Conservation (phyloP, 1,140 invertebrate species). For the Condylostylus longicornis region DNA sequence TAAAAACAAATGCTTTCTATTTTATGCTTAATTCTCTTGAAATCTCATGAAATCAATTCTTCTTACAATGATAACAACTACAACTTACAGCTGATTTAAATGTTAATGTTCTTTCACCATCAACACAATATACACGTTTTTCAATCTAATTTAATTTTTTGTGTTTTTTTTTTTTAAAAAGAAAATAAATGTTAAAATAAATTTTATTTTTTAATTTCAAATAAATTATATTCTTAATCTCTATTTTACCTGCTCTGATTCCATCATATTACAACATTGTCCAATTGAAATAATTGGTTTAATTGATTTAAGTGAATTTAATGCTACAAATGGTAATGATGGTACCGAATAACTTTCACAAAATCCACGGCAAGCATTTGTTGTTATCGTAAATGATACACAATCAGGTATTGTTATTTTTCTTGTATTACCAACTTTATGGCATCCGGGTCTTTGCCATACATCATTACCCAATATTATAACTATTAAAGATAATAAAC, state of each 20-base stretch:
- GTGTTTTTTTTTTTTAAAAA: background rate
- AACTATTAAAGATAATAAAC: no score
- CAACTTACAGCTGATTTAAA: constrained; percentile 75
- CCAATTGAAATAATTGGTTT: constrained; percentile 65
- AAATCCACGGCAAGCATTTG: constrained; percentile 73
- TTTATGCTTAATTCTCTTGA: no score
- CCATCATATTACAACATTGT: constrained; percentile 79
- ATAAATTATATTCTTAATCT: background rate
- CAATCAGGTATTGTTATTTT: constrained; percentile 67
- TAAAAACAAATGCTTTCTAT: no score
- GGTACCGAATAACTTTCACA: constrained; percentile 66
- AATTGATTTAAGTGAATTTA: constrained; percentile 35
- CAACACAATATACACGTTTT: constrained; percentile 52
- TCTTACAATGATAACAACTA: constrained; percentile 72
- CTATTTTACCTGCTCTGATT: constrained; percentile 58
- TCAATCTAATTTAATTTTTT: constrained; percentile 20
- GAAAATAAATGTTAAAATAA: constrained; percentile 1
- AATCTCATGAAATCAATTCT: constrained; percentile 38
- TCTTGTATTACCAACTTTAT: constrained; percentile 54
- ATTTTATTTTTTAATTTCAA: constrained; percentile 3
- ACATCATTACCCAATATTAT: constrained; percentile 22
- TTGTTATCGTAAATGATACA: constrained; percentile 66
- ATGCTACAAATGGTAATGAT: constrained; percentile 44
- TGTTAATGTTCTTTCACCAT: constrained; percentile 54
- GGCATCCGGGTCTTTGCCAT: constrained; percentile 44